Conservation (phyloP, 2,797 vertebrate genomes). For the Bovichtus diacanthus region DNA sequence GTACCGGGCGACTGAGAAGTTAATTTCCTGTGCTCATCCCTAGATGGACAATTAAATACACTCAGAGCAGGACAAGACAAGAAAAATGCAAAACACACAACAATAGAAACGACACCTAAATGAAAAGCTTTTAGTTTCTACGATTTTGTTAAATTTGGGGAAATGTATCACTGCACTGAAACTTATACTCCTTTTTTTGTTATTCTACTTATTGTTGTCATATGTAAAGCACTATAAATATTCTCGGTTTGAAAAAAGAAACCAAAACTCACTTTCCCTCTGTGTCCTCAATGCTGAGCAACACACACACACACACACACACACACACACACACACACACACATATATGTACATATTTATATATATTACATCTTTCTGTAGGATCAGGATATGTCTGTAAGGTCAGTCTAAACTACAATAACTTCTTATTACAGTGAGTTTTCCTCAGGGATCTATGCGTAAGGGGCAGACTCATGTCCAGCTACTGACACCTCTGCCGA, state of each 20-base stretch:
- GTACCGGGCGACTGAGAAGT: no score
- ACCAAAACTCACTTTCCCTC: background rate
- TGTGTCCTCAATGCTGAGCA: no score
- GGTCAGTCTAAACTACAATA: slow-evolving; percentile 32
- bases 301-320: background rate
- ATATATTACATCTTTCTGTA: background rate
- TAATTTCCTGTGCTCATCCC: no score
- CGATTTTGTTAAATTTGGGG: background rate
- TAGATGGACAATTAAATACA: no score
- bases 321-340: no score
- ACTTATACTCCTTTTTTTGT: background rate
- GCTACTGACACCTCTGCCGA: slow-evolving; percentile 50
- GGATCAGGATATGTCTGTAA: background rate
- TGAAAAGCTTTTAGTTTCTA: background rate
- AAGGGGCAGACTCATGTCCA: slow-evolving; percentile 24
- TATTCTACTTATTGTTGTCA: background rate
- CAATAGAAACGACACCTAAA: background rate
- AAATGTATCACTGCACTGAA: background rate
- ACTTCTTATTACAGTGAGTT: slow-evolving; percentile 32
- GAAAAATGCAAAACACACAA: background rate
- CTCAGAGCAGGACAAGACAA: no score
- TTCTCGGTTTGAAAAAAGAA: background rate
- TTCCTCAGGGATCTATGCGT: background rate
- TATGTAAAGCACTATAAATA: background rate
- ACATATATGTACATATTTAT: no score